These are phyloP conservation scores for Tipula confusa DNA, from an alignment of 2,888 invertebrate species.

Conservation along the genomic window DNA sequence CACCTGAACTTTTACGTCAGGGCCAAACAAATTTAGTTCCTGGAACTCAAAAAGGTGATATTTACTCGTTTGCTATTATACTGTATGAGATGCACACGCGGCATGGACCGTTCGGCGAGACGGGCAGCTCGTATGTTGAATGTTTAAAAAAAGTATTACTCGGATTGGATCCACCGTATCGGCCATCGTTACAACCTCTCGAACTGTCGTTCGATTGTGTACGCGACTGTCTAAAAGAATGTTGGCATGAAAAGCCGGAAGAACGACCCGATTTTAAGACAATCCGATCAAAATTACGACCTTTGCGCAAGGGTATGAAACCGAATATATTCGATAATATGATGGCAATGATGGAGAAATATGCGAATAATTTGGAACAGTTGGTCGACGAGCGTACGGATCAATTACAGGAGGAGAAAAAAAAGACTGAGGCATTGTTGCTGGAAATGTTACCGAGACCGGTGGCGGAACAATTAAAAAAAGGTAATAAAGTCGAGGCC, in stretches of 20 bases:
- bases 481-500: conserved; percentile 82
- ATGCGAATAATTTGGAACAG: conserved; percentile 90
- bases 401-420: conserved; percentile 91
- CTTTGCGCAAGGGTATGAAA: conserved; percentile 86
- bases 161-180: conserved; percentile 42
- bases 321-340: conserved; percentile 96
- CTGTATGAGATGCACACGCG: conserved; percentile 84
- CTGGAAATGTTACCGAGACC: conserved; percentile 84
- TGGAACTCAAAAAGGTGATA: conserved; percentile 73
- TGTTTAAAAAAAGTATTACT: conserved; percentile 49
- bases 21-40: conserved; percentile 47
- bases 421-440: conserved; percentile 86
- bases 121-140: conserved; percentile 63
- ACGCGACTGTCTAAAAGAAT: conserved; percentile 76
- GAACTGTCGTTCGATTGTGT: conserved; percentile 83
- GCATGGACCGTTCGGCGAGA: conserved; percentile 77
- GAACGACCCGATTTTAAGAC: conserved; percentile 80
- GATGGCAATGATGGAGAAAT: conserved; percentile 98
- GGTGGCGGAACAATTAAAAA: conserved; percentile 89
- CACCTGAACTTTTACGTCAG: conserved; percentile 70
- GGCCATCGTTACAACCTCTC: conserved; percentile 74
- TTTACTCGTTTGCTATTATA: conserved; percentile 82
- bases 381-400: conserved; percentile 91
- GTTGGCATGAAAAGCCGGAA: conserved; percentile 79
- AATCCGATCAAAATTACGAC: conserved; percentile 71